Evolutionary conservation across 2,888 invertebrate species (phyloP), one percentile per base, ranked within the genome.

Genomic region (Hydrotaea cyrtoneurina): DNA sequence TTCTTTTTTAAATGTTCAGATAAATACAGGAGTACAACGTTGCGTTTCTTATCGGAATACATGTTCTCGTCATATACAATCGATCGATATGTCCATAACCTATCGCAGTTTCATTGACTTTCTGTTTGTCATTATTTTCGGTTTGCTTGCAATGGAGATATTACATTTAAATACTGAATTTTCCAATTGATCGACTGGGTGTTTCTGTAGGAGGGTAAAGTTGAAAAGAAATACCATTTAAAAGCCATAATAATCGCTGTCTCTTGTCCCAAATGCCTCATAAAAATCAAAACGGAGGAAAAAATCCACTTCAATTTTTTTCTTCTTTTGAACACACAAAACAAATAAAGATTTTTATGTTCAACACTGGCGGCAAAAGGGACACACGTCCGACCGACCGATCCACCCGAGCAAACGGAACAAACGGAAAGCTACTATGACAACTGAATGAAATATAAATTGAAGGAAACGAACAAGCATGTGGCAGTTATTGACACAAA

Each of bases 401-500:
- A 62, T 17, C 19, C 21, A 55, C 23, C 15, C 36, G 55, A 59
- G 23, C 17, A 57, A 31, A 31, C 13, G n/a, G 31, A 64, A 15
- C 7, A 8, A 31, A 64, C 31, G 36, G 31, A 39, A 15, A 11
- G 13, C 13, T 23, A 15, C 59, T 59, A 43, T 39, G 43, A 19
- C 36, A 66, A 66, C 66, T 43, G 39, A 66, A 66, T 66, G 66
- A 21, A 66, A 66, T 43, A 57, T 57, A 13, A 46, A 83, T 21
- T 17, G 53, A 64, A 76, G 26, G 39, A 73, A 50, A 72, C 73
- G 13, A 83, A 46, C 64, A 71, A 79, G 66, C 83, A 83, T 83
- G 83, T 77, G 79, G 76, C 69, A 66, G 79, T 83, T 77, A 77
- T 83, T 80, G 59, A 79, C 66, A 79, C 21, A 77, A 53, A 57